Percentiles rank a stretch among this genome's conserved stretches.
phyloP scores from a whole-genome alignment of 2,113 vertebrate genomes.

The Ochotona curzoniae region DNA sequence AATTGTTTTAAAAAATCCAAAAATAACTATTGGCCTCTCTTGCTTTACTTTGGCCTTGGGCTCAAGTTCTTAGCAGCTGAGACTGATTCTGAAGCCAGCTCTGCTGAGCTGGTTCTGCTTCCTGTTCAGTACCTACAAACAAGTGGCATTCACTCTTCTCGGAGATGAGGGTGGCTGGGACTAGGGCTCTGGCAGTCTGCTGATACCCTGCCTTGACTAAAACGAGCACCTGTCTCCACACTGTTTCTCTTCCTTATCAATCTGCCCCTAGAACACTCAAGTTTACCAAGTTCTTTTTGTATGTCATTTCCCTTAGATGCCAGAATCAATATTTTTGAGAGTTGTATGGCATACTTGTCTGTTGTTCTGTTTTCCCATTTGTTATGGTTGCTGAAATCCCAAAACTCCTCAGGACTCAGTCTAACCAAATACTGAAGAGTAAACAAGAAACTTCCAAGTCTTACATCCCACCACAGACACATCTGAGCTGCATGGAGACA shows the following conservation, averaged over 20 bases:
- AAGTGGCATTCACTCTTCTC: background rate
- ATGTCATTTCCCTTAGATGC: background rate
- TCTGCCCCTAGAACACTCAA: background rate
- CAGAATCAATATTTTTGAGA: background rate
- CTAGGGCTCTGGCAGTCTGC: background rate
- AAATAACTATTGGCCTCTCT: background rate
- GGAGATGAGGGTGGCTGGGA: accelerated
- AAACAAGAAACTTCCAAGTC: background rate
- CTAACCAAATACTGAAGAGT: background rate
- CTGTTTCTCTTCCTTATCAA: background rate
- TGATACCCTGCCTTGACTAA: background rate
- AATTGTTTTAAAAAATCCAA: too few species aligned
- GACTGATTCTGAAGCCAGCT: constrained; percentile 7
- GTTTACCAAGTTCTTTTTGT: background rate
- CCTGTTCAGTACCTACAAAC: background rate
- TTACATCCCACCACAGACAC: background rate
- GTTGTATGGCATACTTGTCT: background rate
- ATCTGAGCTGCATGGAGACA: background rate
- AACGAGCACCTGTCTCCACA: accelerated
- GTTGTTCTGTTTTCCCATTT: background rate
- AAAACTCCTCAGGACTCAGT: background rate
- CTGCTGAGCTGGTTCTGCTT: background rate
- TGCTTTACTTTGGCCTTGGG: background rate
- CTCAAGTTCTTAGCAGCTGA: background rate
- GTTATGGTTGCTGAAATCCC: background rate